phyloP scores from a whole-genome alignment of 2,797 vertebrate species.

The Channa striata region DNA sequence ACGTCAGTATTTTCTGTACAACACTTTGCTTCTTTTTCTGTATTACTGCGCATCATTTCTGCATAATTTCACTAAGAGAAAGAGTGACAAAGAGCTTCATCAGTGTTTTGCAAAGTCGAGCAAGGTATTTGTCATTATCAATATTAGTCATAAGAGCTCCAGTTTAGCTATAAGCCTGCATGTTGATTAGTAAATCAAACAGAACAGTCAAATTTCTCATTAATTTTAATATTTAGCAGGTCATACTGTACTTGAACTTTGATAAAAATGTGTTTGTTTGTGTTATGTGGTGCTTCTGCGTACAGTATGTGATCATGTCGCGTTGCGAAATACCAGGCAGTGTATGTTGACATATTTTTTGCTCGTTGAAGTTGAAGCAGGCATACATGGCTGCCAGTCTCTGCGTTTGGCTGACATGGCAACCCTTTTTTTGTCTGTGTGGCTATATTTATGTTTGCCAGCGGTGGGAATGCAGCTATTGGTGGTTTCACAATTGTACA shows the following conservation, averaged over 20 bases:
- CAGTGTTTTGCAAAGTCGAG: background rate
- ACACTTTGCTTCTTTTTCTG: background rate
- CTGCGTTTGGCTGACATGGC: background rate
- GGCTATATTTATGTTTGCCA: conserved; percentile 18
- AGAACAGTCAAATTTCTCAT: background rate
- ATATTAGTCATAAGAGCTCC: background rate
- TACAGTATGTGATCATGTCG: background rate
- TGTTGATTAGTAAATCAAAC: conserved; percentile 1
- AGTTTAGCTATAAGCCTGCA: conserved; percentile 5
- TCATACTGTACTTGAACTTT: background rate
- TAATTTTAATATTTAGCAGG: background rate
- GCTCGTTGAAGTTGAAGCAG: background rate
- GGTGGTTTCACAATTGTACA: conserved; percentile 68
- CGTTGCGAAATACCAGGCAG: background rate
- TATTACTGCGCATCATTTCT: background rate
- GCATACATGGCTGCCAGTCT: background rate
- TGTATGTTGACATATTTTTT: conserved; percentile 13
- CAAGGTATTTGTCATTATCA: conserved; percentile 9
- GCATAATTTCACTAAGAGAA: conserved; percentile 1
- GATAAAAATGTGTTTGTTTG: background rate
- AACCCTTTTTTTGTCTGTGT: background rate
- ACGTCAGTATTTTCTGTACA: background rate
- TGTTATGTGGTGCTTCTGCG: background rate
- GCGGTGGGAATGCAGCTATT: conserved; percentile 68
- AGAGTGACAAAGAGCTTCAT: background rate